Conservation (phyloP, 2,113 vertebrate species). For the Maylandia zebra region DNA sequence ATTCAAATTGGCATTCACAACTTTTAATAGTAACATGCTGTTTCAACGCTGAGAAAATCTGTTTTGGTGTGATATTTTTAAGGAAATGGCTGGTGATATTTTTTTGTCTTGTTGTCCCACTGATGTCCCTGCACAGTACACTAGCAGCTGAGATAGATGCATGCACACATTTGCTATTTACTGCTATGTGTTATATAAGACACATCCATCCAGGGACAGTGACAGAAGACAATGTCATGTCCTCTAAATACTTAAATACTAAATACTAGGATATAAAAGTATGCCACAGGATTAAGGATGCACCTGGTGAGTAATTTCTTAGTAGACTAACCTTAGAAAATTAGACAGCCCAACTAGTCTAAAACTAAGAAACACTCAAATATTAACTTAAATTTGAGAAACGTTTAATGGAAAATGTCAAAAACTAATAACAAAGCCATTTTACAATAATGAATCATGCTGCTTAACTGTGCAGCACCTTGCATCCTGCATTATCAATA, state of each 20-base stretch:
- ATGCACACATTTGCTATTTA: neutral
- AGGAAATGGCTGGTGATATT: neutral
- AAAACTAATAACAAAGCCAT: neutral
- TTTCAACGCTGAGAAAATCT: neutral
- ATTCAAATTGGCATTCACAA: neutral
- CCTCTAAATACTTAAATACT: neutral
- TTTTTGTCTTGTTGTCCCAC: neutral
- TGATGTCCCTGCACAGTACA: neutral
- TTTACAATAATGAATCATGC: neutral
- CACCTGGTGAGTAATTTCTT: neutral
- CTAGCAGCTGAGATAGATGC: neutral
- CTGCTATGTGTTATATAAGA: neutral
- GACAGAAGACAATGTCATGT: neutral
- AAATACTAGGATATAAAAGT: neutral
- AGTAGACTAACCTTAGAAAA: neutral
- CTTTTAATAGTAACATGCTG: neutral
- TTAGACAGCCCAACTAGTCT: neutral
- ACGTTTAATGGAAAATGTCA: neutral
- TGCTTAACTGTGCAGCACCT: neutral
- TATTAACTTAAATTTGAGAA: neutral
- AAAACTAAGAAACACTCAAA: neutral
- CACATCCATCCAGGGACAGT: neutral
- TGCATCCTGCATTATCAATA: accelerated
- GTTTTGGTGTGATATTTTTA: neutral
- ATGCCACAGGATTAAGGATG: neutral